A percentile compares a stretch with the other conserved stretches of the same genome.
Conservation (phyloP, 1,140 invertebrate species). For the Apis florea region DNA sequence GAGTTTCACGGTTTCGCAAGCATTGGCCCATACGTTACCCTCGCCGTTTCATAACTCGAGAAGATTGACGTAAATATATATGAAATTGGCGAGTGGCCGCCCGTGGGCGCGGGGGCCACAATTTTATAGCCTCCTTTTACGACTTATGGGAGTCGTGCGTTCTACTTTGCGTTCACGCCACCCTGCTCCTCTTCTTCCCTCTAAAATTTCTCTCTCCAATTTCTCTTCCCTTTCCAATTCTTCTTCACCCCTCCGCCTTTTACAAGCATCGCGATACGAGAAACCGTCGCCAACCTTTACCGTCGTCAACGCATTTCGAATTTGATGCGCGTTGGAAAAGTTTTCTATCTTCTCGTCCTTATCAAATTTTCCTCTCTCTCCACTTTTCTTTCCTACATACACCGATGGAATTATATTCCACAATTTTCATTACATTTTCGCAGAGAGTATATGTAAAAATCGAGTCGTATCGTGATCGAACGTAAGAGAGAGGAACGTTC, state of each 20-base stretch:
- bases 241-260: background rate
- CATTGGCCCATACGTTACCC: slow-evolving; percentile 20
- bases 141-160: slow-evolving; percentile 70
- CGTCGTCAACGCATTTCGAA: background rate
- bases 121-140: slow-evolving; percentile 73
- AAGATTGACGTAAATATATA: slow-evolving; percentile 65
- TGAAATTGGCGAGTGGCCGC: slow-evolving; percentile 54
- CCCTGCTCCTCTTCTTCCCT: slow-evolving; percentile 18
- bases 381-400: background rate
- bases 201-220: slow-evolving; percentile 38
- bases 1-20: slow-evolving; percentile 34
- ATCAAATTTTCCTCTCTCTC: background rate
- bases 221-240: slow-evolving; percentile 43
- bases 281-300: slow-evolving; percentile 26
- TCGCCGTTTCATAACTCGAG: slow-evolving; percentile 49
- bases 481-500: too few species aligned
- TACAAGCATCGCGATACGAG: slow-evolving; percentile 30
- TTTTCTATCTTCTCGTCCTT: background rate
- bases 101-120: slow-evolving; percentile 30
- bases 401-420: too few species aligned
- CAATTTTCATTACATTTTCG: too few species aligned
- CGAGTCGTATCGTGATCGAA: too few species aligned
- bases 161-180: slow-evolving; percentile 70
- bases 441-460: too few species aligned
- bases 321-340: background rate